Evolutionary conservation across 2,888 invertebrate species (phyloP), one percentile per base, ranked within the genome.

Genomic region (Xiphydria camelus): DNA sequence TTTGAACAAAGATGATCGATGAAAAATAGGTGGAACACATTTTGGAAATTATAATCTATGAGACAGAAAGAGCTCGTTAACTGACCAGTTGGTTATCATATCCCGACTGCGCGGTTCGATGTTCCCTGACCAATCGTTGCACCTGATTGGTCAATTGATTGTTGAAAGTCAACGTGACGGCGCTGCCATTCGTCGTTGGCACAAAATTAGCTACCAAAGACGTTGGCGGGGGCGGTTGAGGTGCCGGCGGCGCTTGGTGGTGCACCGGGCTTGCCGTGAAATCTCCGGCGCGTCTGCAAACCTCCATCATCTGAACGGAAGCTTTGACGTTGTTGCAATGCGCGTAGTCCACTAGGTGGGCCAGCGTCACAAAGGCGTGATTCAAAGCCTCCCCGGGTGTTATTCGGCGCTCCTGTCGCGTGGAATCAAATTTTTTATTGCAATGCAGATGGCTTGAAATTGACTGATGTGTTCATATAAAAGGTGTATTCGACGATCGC

Each of bases 261-360:
- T 83, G 80, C 21, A 78, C 70, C 18, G 75, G 71, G 48, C 71
- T 73, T 20, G 68, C 68, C 19, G 69, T 74, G 39, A 37, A 82
- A 76, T 45, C 83, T 70, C 50, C 82, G 69, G 73, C 81, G 76
- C 57, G 79, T 76, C 83, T 79, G 59, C 51, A 68, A 33, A 85
- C 85, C 80, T 97, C 96, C 96, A 97, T 97, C 90, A 96, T 95
- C 76, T 95, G 94, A 12, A 96, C 94, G 66, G 94, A 94, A 15
- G 95, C 93, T 77, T 97, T 96, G 17, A 96, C 95, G 77, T 94
- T 95, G 78, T 93, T 92, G 76, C 95, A 95, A 73, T 96, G 95
- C 9, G 94, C 94, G 78, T 95, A 97, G 77, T 97, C 96, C 4
- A 94, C 89, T 42, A 97, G 81, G 76, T 97, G 96, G 1, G 92